phyloP scores from a whole-genome alignment of 2,797 vertebrate species.

The Pangasius larnaudii region DNA sequence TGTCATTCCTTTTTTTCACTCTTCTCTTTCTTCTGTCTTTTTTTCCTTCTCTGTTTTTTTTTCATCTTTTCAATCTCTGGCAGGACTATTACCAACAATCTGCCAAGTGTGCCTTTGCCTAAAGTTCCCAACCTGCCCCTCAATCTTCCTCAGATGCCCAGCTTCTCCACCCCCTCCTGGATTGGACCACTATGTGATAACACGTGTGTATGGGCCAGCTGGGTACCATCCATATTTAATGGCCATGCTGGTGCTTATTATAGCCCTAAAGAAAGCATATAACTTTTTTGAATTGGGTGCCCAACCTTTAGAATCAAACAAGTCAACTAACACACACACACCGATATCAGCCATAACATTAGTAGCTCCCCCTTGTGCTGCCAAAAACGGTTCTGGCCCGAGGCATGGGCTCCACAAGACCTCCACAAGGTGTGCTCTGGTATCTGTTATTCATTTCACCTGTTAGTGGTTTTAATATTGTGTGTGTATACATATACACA shows the following conservation, averaged over 20 bases:
- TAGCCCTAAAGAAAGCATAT: constrained; percentile 31
- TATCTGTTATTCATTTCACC: too few species aligned
- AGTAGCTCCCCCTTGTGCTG: too few species aligned
- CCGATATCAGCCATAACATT: too few species aligned
- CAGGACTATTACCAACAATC: constrained; percentile 97
- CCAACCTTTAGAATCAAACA: constrained; percentile 12
- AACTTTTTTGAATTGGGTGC: constrained; percentile 3
- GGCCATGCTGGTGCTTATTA: constrained; percentile 50
- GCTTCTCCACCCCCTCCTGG: constrained; percentile 92
- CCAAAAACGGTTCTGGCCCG: too few species aligned
- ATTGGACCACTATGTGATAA: constrained; percentile 93
- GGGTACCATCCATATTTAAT: constrained; percentile 43
- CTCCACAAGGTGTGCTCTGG: too few species aligned
- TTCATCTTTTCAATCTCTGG: constrained; percentile 50
- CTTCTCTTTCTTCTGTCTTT: constrained; percentile 35
- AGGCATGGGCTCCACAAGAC: too few species aligned
- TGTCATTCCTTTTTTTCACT: constrained; percentile 44
- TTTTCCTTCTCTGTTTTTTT: constrained; percentile 19
- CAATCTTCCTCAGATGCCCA: constrained; percentile 95
- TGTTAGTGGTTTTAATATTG: too few species aligned
- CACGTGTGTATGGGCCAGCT: constrained; percentile 87
- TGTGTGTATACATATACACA: not conserved
- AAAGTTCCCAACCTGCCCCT: constrained; percentile 95
- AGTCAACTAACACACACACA: not conserved
- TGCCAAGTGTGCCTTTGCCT: constrained; percentile 93